These are phyloP conservation scores for Zosterops japonicus DNA, from an alignment of 2,113 vertebrate species.

Conservation along the genomic window DNA sequence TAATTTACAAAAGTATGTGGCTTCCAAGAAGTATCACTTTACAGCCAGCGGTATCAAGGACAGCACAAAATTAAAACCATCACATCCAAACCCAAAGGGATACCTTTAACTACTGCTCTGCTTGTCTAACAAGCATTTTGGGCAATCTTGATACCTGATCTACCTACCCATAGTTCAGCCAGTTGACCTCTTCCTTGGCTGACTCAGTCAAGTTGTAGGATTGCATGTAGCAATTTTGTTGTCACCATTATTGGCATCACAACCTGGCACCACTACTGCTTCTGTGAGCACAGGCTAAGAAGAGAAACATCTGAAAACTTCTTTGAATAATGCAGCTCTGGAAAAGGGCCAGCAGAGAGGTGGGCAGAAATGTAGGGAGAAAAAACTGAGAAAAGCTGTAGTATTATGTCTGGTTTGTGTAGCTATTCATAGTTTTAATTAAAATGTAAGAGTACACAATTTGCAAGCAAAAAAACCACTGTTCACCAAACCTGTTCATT, in stretches of 20 bases:
- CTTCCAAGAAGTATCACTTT: background rate
- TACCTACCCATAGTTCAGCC: background rate
- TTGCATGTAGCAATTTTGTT: background rate
- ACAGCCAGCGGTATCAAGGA: background rate
- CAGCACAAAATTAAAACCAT: background rate
- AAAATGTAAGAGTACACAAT: background rate
- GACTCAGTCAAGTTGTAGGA: background rate
- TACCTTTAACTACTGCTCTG: background rate
- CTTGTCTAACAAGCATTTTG: background rate
- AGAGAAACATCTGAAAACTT: background rate
- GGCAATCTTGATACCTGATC: background rate
- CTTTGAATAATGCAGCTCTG: background rate
- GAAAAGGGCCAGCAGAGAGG: background rate
- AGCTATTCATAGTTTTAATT: background rate
- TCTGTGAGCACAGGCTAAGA: background rate
- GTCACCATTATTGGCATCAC: background rate
- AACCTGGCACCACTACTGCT: background rate
- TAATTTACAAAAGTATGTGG: background rate
- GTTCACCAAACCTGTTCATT: background rate
- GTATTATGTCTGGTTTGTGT: background rate
- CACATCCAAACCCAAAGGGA: background rate
- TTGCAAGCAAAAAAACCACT: background rate
- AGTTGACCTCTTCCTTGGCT: background rate
- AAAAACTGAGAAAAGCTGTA: background rate
- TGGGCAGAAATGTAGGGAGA: background rate